These are phyloP conservation scores for Cyclopterus lumpus DNA, from an alignment of 2,797 vertebrate genomes.

Conservation along the genomic window DNA sequence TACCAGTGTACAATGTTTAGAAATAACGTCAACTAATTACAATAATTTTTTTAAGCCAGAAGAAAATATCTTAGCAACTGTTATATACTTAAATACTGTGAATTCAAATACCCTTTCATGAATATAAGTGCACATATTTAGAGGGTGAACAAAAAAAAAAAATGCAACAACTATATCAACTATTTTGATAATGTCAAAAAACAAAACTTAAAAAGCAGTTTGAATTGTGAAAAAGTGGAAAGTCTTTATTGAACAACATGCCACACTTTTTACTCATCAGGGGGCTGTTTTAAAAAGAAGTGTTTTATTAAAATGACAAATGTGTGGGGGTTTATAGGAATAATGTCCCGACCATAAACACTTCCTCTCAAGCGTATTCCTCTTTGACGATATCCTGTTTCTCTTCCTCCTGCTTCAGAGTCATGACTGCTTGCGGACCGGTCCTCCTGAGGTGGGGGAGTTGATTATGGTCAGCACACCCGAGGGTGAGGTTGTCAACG, in stretches of 20 bases:
- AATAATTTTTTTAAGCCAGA: neutral
- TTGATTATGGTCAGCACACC: slow-evolving; percentile 87
- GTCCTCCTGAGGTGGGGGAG: slow-evolving; percentile 89
- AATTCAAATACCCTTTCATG: slow-evolving; percentile 16
- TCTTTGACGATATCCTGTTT: neutral
- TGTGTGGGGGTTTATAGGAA: neutral
- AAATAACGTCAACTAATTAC: neutral
- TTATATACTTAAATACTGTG: neutral
- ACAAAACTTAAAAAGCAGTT: neutral
- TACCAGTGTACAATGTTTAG: neutral
- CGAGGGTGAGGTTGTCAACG: slow-evolving; percentile 87
- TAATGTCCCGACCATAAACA: neutral
- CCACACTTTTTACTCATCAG: neutral
- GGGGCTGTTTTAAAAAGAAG: accelerated
- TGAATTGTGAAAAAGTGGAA: neutral
- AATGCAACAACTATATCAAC: neutral
- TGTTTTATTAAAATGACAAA: neutral
- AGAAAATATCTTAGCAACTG: slow-evolving; percentile 20
- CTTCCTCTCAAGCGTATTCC: neutral
- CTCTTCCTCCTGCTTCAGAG: slow-evolving; percentile 79
- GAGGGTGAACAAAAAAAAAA: neutral
- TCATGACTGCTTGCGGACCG: slow-evolving; percentile 89
- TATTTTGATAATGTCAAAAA: neutral
- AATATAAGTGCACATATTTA: neutral
- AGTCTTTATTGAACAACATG: neutral